Base-by-base conservation (phyloP, 2,113 vertebrate genomes). In the Triplophysa tibetana region DNA sequence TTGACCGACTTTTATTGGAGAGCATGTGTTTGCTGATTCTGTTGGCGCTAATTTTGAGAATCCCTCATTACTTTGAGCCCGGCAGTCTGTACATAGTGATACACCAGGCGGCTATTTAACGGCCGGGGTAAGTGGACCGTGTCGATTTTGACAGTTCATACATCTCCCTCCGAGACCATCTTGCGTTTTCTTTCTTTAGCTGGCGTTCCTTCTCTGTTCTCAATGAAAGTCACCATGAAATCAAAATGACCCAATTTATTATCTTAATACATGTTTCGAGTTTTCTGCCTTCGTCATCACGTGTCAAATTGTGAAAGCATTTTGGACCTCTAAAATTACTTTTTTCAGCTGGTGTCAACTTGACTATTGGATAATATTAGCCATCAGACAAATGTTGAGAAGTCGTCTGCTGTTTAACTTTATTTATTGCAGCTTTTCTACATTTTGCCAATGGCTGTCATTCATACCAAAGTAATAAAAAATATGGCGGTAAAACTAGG, bases 21-120 rank as follows among this genome's bases (percentile, higher is more conserved):
- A n/a, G 41, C 43, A 38, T 0, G 56, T 11, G 67, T n/a, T 69
- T 78, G 54, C 61, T 69, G 77, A 78, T n/a, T 24, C 56, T 79
- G 66, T 70, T 56, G 33, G 56, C 23, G 50, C 38, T 70, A 14
- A 70, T 79, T 79, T 63, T 48, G 65, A 29, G 64, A 65, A 56
- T 29, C 19, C 26, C 63, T 77, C 75, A 41, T 50, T 76, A 76
- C 43, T 38, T 19, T 65, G 26, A 60, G 45, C 12, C 26, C 69
- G 33, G 69, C 17, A 12, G 21, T 70, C 24, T 56, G 26, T 56
- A 56, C 50, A 70, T 21, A n/a, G 24, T 8, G 50, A 56, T 70
- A 56, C 69, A 14, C 10, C 68, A 56, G 52, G 52, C 50, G 14
- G 26, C 48, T 43, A 19, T 52, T 70, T 19, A 50, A 70, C 23